A percentile compares a stretch with the other conserved stretches of the same genome.
Conservation (phyloP, 1,140 invertebrate genomes). For the Trachymyrmex cornetzi region DNA sequence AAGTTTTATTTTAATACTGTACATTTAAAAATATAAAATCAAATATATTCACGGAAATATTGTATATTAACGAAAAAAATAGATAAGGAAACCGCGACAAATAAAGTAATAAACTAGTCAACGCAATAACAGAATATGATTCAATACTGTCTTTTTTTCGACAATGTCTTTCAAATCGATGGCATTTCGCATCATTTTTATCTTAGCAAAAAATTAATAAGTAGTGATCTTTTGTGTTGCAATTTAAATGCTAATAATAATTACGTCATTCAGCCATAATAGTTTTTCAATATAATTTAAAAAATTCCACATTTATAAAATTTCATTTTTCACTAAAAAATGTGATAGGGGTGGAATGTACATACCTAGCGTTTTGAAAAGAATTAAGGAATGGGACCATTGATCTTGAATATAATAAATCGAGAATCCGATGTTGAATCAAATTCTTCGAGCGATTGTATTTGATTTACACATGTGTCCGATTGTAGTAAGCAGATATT, state of each 20-base stretch:
- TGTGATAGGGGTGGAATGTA: too few relatives aligned
- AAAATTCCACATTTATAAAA: background rate
- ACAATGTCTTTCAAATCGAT: background rate
- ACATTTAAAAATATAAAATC: too few relatives aligned
- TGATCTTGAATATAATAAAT: slow-evolving; percentile 69
- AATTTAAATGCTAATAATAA: slow-evolving; percentile 1
- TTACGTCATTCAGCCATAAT: background rate
- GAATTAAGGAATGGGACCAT: slow-evolving; percentile 50
- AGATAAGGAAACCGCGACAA: background rate
- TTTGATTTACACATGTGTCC: background rate
- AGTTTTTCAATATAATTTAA: background rate
- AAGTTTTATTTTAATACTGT: too few relatives aligned
- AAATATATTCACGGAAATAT: background rate
- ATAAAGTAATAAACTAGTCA: background rate
- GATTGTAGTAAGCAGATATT: slow-evolving; percentile 37
- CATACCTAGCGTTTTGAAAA: background rate
- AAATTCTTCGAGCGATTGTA: slow-evolving; percentile 64
- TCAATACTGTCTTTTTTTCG: background rate
- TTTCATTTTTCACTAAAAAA: background rate
- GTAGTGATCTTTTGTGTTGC: background rate
- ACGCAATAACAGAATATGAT: background rate
- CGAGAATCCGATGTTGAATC: slow-evolving; percentile 33
- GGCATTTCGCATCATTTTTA: background rate
- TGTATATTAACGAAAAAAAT: too few relatives aligned
- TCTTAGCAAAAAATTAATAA: background rate